These are phyloP conservation scores for Reticulitermes lucifugus DNA, from an alignment of 2,888 invertebrate genomes.

Conservation along the genomic window DNA sequence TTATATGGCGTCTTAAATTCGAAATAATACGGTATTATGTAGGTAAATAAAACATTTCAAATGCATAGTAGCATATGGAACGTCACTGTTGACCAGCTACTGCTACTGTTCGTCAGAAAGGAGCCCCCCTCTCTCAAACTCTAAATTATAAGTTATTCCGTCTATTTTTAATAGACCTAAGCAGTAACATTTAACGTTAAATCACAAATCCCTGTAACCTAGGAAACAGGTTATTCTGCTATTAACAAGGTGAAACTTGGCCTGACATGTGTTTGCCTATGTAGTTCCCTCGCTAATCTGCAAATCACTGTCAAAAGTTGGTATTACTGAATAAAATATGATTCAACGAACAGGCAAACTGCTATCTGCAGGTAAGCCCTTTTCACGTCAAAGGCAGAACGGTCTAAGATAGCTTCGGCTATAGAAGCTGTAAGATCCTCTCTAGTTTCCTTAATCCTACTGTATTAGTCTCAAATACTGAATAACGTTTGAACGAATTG, in stretches of 20 bases:
- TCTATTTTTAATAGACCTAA: not conserved
- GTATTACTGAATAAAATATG: slow-evolving; percentile 24
- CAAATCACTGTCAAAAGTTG: slow-evolving; percentile 8
- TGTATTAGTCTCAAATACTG: not conserved
- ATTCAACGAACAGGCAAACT: not conserved
- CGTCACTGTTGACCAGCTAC: too few species aligned
- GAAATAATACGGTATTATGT: too few species aligned
- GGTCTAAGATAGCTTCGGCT: not conserved
- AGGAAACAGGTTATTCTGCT: not conserved
- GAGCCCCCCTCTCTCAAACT: too few species aligned
- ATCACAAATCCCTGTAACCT: not conserved
- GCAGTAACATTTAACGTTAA: not conserved
- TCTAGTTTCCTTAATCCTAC: not conserved
- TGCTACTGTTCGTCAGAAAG: too few species aligned
- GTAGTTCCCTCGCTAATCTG: slow-evolving; percentile 15
- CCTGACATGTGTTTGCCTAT: not conserved
- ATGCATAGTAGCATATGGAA: too few species aligned
- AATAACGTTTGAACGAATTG: not conserved
- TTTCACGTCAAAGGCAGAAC: not conserved
- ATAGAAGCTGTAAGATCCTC: not conserved
- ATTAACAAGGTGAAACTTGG: not conserved
- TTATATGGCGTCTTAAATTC: too few species aligned
- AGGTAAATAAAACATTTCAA: too few species aligned
- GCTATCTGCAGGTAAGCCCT: not conserved
- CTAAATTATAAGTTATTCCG: too few species aligned